A percentile compares a stretch with the other conserved stretches of the same genome.
phyloP scores from a whole-genome alignment of 2,888 invertebrate species.

The Tenodera sinensis region DNA sequence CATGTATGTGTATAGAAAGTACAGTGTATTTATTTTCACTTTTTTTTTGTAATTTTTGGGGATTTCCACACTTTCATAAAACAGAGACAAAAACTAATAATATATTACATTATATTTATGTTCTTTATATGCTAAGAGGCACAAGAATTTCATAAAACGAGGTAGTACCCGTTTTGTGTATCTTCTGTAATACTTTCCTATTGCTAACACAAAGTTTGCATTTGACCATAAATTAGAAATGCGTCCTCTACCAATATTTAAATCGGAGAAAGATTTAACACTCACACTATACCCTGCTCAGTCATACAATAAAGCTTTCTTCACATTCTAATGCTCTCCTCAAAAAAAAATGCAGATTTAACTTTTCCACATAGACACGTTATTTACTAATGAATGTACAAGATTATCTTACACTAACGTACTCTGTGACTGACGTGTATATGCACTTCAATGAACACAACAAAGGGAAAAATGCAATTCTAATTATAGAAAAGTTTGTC shows the following conservation, averaged over 20 bases:
- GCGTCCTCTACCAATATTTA: neutral
- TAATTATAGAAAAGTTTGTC: neutral
- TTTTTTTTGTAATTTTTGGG: neutral
- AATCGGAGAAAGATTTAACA: neutral
- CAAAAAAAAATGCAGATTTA: neutral
- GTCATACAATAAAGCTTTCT: neutral
- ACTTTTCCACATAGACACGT: neutral
- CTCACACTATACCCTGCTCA: neutral
- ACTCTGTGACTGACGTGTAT: neutral
- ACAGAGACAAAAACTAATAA: neutral
- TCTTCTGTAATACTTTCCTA: neutral
- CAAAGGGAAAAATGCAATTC: neutral
- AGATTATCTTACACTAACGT: neutral
- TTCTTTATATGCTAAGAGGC: conserved; percentile 13
- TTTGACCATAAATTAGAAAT: conserved; percentile 3
- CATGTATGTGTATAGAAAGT: conserved; percentile 10
- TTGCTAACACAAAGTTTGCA: neutral
- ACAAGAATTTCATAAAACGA: conserved; percentile 18
- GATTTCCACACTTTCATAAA: neutral
- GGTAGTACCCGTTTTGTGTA: conserved; percentile 17
- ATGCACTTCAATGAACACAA: neutral
- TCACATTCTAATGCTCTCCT: neutral
- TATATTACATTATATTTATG: conserved; percentile 10
- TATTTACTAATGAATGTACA: neutral
- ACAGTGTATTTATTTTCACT: neutral